Evolutionary conservation across 2,113 vertebrate genomes (phyloP).

Genomic region (Mirza zaza): DNA sequence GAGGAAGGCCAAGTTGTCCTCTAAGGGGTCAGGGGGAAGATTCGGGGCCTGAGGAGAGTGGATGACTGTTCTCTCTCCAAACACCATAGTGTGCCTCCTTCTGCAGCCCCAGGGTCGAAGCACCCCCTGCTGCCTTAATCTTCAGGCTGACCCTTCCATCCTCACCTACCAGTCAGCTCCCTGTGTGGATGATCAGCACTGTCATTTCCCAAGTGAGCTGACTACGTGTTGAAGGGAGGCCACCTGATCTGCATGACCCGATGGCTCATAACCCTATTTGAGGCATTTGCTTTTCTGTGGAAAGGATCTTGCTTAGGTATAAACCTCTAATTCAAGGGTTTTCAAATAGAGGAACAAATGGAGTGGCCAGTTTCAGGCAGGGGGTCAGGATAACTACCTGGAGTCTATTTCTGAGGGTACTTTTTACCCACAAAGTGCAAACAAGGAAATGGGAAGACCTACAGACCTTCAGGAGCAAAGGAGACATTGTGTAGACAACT

Average conservation of each 20-base stretch:
- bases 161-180: neutral
- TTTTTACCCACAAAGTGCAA: neutral
- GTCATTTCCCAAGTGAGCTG: neutral
- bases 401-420: neutral
- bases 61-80: too few species aligned
- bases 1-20: neutral
- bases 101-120: neutral
- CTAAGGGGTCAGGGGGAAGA: neutral
- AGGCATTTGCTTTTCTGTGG: neutral
- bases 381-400: neutral
- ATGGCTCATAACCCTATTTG: neutral
- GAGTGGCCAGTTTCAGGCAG: neutral
- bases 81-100: neutral
- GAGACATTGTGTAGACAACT: neutral
- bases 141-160: neutral
- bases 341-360: neutral
- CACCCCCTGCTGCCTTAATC: neutral
- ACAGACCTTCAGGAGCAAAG: neutral
- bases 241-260: neutral
- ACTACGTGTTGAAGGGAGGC: neutral
- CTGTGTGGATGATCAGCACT: neutral
- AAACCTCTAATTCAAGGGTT: neutral
- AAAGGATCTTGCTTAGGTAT: neutral
- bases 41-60: neutral
- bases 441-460: neutral